Conservation (phyloP, 2,113 vertebrate species). For the Prietella phreatophila region DNA sequence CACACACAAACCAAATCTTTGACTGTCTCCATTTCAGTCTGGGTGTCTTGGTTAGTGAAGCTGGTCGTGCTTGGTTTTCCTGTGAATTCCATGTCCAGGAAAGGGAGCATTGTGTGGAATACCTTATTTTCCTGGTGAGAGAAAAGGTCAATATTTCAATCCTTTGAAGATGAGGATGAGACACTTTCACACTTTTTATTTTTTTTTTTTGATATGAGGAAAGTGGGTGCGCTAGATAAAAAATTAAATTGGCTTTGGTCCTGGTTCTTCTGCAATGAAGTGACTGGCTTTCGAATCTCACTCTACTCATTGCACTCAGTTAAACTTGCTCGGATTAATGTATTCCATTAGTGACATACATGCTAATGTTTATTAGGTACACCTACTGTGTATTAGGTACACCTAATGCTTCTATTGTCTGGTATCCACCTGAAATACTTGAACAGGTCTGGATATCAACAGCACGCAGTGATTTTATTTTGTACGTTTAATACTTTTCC, state of each 20-base stretch:
- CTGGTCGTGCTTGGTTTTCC: constrained; percentile 47
- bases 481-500: background rate
- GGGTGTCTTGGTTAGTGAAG: constrained; percentile 46
- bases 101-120: constrained; percentile 54
- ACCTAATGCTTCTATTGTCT: background rate
- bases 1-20: background rate
- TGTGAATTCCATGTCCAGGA: constrained; percentile 47
- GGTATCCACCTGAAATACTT: background rate
- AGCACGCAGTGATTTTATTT: background rate
- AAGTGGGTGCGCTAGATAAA: constrained; percentile 17
- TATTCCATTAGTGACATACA: background rate
- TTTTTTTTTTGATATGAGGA: constrained; percentile 4
- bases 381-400: background rate
- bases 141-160: constrained; percentile 48
- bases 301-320: background rate
- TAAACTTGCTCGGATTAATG: background rate
- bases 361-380: background rate
- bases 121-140: constrained; percentile 46
- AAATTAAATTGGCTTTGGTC: constrained; percentile 22
- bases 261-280: background rate
- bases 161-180: constrained; percentile 53
- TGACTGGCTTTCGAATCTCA: background rate
- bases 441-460: background rate
- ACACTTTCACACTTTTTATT: background rate
- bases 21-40: constrained; percentile 42